Evolutionary conservation across 2,888 invertebrate species (phyloP), one percentile per base, ranked within the genome.

Genomic region (Horisme vitalbata): DNA sequence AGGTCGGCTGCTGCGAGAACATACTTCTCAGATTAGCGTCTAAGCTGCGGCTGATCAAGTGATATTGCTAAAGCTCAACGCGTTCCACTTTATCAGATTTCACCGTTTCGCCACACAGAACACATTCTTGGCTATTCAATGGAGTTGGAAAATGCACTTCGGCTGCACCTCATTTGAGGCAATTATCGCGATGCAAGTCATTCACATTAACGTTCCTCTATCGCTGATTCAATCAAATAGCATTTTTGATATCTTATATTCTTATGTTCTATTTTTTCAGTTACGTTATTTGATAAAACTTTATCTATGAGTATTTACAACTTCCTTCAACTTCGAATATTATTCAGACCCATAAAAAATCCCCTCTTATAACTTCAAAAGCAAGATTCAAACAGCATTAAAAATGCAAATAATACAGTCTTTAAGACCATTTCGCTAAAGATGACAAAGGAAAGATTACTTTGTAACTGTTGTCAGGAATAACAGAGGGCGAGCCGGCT

Each of bases 391-490:
- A 35, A 39, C 23, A 41, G 23, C 37, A 47, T 54, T 50, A 45
- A 45, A 52, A 47, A 57, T 54, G 52, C 34, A 43, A 49, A 52
- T 47, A 45, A 43, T 37, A 33, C 43, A 12, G 23, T 39, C 34
- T 45, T 53, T 38, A 51, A 34, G 38, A 52, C 32, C 57, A 44
- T 55, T 60, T 47, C 45, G 24, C 45, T 35, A 63, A 62, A 53
- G 55, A 55, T 61, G 63, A 63, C 55, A 57, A 64, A 62, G 53
- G 58, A 57, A 66, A 62, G 60, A 61, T 59, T 57, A 54, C 57
- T 59, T 35, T 45, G 41, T 58, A 63, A 58, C 48, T 62, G 59
- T 44, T 35, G 36, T 26, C 36, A 11, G 39, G 48, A 49, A 55
- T 41, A 30, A 35, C 21, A 28, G 30, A 9, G 41, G 18, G 35